These are phyloP conservation scores for Nannoperca australis DNA, from an alignment of 2,797 vertebrate genomes.

Conservation along the genomic window DNA sequence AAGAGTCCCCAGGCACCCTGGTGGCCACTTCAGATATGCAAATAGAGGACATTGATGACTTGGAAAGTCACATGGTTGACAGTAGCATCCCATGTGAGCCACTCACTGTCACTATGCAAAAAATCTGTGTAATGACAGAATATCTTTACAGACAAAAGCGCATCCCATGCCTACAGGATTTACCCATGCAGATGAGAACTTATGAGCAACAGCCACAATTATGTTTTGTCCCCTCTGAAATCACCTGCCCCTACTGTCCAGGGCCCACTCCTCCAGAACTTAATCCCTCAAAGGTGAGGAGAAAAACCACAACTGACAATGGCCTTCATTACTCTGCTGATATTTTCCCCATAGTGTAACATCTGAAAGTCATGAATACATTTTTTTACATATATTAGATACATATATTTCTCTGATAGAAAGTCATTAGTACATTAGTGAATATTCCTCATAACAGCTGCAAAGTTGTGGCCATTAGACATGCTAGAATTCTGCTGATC, in stretches of 20 bases:
- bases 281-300: not conserved
- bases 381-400: too few relatives aligned
- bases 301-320: too few relatives aligned
- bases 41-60: constrained; percentile 11
- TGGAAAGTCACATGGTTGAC: constrained; percentile 14
- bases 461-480: too few relatives aligned
- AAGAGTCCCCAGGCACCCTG: not conserved
- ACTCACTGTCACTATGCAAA: not conserved
- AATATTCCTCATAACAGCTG: too few relatives aligned
- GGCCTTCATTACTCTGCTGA: too few relatives aligned
- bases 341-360: too few relatives aligned
- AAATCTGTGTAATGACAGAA: not conserved
- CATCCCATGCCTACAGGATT: constrained; percentile 1
- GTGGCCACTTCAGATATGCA: constrained; percentile 4
- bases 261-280: constrained; percentile 21
- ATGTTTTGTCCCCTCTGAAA: constrained; percentile 21
- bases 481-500: too few relatives aligned
- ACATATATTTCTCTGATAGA: too few relatives aligned
- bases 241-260: constrained; percentile 36
- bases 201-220: not conserved
- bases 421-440: too few relatives aligned
- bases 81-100: not conserved
- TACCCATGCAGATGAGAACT: rapidly evolving
- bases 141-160: too few relatives aligned
- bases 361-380: too few relatives aligned